Percentiles rank a stretch among this genome's conserved stretches.
Conservation (phyloP, 2,888 invertebrate genomes). For the Cosmopolites sordidus region DNA sequence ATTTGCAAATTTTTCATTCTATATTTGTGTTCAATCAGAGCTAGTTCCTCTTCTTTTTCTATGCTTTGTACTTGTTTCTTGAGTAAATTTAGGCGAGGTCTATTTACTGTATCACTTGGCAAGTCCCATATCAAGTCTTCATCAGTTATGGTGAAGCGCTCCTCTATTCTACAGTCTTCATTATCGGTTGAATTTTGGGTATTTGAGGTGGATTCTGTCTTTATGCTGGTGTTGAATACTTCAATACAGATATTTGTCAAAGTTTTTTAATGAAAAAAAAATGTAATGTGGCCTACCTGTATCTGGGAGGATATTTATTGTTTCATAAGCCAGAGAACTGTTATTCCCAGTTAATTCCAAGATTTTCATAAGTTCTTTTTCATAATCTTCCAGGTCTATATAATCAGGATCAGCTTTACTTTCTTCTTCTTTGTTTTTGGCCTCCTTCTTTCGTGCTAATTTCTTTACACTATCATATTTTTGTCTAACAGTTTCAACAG, state of each 20-base stretch:
- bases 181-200: background rate
- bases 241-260: conserved; percentile 1
- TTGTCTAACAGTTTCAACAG: conserved; percentile 18
- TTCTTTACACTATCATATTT: conserved; percentile 25
- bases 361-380: conserved; percentile 15
- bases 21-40: conserved; percentile 16
- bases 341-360: conserved; percentile 9
- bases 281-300: background rate
- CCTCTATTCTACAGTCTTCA: conserved; percentile 6
- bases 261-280: background rate
- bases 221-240: conserved; percentile 5
- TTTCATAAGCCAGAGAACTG: background rate
- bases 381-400: conserved; percentile 22
- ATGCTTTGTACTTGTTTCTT: conserved; percentile 18
- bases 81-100: conserved; percentile 16
- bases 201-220: conserved; percentile 8
- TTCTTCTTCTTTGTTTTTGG: conserved; percentile 21
- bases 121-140: conserved; percentile 25
- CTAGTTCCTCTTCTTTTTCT: conserved; percentile 20
- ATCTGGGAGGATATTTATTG: background rate
- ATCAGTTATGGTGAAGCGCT: conserved; percentile 19
- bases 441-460: conserved; percentile 17
- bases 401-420: conserved; percentile 14
- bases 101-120: conserved; percentile 11
- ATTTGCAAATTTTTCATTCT: conserved; percentile 15